phyloP scores from a whole-genome alignment of 2,888 invertebrate genomes.

The Capitulum mitella region DNA sequence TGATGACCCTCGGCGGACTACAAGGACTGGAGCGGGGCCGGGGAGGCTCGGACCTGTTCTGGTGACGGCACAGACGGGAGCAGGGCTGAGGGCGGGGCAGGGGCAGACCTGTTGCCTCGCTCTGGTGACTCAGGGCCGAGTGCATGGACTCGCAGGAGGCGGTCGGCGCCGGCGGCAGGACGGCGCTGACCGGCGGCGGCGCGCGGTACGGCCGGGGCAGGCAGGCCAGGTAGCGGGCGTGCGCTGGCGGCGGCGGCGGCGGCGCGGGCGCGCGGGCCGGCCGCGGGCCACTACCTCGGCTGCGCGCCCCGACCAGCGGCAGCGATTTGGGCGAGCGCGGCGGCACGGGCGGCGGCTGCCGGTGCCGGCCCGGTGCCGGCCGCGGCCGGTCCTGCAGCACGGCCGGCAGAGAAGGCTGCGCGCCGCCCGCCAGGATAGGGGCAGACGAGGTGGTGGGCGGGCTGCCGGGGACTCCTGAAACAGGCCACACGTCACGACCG shows the following conservation, averaged over 20 bases:
- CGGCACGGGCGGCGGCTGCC: slow-evolving; percentile 36
- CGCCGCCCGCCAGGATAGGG: not conserved
- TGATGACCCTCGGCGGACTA: too few relatives aligned
- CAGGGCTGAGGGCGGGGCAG: not conserved
- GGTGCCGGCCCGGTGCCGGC: slow-evolving; percentile 31
- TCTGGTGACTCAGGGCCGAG: not conserved
- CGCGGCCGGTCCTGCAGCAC: slow-evolving; percentile 36
- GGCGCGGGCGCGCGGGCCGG: not conserved
- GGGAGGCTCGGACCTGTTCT: too few relatives aligned
- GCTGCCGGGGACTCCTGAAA: slow-evolving; percentile 6
- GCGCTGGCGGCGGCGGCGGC: not conserved
- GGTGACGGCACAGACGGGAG: not conserved
- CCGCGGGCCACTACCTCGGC: slow-evolving; percentile 28
- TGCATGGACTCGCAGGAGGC: not conserved
- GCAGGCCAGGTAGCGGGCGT: not conserved
- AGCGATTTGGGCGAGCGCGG: slow-evolving; percentile 34
- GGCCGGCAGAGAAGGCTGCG: slow-evolving; percentile 30
- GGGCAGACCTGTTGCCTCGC: not conserved
- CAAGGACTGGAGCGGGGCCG: too few relatives aligned
- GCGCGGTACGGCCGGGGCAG: slow-evolving; percentile 16
- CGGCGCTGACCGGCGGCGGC: not conserved
- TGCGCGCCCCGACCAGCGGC: slow-evolving; percentile 23
- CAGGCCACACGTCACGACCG: not conserved
- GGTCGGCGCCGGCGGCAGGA: not conserved
- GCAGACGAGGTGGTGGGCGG: not conserved